These are phyloP conservation scores for Cosmorhoe ocellata DNA, from an alignment of 2,888 invertebrate species.

Conservation along the genomic window DNA sequence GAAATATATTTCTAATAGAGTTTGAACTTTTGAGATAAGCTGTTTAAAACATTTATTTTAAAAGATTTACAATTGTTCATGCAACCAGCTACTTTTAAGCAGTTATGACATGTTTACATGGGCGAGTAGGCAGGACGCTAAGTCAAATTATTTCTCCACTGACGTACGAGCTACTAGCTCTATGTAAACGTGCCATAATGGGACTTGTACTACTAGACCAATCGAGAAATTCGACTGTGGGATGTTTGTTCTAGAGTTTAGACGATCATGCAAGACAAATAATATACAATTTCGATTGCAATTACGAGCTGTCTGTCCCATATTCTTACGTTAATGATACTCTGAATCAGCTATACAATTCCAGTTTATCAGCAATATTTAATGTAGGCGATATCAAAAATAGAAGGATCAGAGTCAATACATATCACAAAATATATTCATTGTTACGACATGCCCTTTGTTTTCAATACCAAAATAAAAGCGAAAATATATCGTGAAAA, in stretches of 20 bases:
- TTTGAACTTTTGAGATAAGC: constrained; percentile 22
- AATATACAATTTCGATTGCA: not conserved
- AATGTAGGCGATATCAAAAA: constrained; percentile 81
- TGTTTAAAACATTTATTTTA: constrained; percentile 16
- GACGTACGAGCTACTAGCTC: not conserved
- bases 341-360: constrained; percentile 67
- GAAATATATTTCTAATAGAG: constrained; percentile 17
- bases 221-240: not conserved
- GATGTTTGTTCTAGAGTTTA: too few relatives aligned
- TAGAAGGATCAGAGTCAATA: constrained; percentile 79
- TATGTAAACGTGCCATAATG: not conserved
- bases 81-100: constrained; percentile 49
- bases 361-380: constrained; percentile 68
- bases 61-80: constrained; percentile 50
- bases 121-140: constrained; percentile 12
- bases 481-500: not conserved
- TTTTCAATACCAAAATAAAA: constrained; percentile 67
- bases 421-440: constrained; percentile 82
- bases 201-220: constrained; percentile 2
- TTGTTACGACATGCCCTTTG: constrained; percentile 66
- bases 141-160: not conserved
- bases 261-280: too few relatives aligned
- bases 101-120: constrained; percentile 32
- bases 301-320: too few relatives aligned
- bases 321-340: constrained; percentile 19